Evolutionary conservation across 2,888 invertebrate species (phyloP).

Genomic region (Philereme transversata): DNA sequence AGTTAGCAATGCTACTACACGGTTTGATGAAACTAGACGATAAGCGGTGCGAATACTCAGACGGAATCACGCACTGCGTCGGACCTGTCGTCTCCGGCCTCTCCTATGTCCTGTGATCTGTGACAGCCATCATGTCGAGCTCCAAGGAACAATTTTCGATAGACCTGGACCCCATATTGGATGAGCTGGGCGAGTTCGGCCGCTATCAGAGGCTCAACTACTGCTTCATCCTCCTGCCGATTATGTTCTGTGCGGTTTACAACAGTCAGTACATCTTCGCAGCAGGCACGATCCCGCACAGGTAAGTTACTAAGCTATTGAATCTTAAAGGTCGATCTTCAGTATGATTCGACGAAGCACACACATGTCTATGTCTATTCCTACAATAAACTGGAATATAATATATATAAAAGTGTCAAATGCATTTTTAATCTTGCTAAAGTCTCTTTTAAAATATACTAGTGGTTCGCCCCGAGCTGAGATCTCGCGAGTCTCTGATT

Average conservation of each 20-base stretch:
- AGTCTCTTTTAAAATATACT: too few relatives aligned
- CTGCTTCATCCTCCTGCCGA: conserved; percentile 68
- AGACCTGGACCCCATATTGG: conserved; percentile 59
- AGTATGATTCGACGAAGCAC: too few relatives aligned
- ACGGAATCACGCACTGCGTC: conserved; percentile 14
- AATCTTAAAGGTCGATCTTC: too few relatives aligned
- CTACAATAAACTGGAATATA: too few relatives aligned
- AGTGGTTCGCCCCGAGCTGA: too few relatives aligned
- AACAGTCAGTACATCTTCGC: conserved; percentile 79
- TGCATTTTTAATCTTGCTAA: too few relatives aligned
- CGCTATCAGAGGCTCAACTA: conserved; percentile 72
- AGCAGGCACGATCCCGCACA: conserved; percentile 65
- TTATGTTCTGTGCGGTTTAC: conserved; percentile 74
- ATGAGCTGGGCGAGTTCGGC: conserved; percentile 72
- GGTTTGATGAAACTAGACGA: background rate
- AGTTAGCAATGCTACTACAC: background rate
- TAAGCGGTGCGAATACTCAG: conserved; percentile 12
- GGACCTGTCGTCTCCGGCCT: conserved; percentile 13
- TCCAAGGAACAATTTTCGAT: conserved; percentile 31
- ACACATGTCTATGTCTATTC: too few relatives aligned
- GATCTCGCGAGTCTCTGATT: too few relatives aligned
- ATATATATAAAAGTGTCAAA: too few relatives aligned
- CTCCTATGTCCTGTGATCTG: conserved; percentile 2
- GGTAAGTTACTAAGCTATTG: conserved; percentile 9
- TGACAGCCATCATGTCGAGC: conserved; percentile 13